Evolutionary conservation across 2,888 invertebrate genomes (phyloP).

Genomic region (Scaptomyza reducta): DNA sequence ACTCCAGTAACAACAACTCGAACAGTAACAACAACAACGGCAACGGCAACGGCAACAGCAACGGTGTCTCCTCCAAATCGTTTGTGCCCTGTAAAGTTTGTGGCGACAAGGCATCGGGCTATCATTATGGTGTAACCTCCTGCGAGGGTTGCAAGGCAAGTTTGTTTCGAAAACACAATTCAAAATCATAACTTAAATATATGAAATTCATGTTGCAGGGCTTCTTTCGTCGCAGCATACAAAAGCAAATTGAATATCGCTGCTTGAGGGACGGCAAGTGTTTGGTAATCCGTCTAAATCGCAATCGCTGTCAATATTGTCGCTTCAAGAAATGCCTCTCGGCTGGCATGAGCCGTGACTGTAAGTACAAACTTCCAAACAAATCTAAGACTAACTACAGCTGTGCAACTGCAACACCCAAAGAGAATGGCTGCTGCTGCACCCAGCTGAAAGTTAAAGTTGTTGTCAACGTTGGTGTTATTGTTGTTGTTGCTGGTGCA

Average conservation of each 20-base stretch:
- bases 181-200: neutral
- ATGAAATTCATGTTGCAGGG: conserved; percentile 87
- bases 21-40: conserved; percentile 82
- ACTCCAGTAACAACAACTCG: conserved; percentile 50
- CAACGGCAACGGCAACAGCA: conserved; percentile 85
- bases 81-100: conserved; percentile 98
- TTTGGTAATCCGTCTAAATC: conserved; percentile 95
- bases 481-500: conserved; percentile 25
- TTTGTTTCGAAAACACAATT: conserved; percentile 11
- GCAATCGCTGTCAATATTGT: conserved; percentile 98
- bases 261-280: conserved; percentile 97
- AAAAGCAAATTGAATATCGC: conserved; percentile 98
- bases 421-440: conserved; percentile 47
- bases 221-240: conserved; percentile 97
- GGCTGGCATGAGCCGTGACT: conserved; percentile 98
- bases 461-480: conserved; percentile 9
- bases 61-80: conserved; percentile 91
- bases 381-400: conserved; percentile 23
- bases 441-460: conserved; percentile 12
- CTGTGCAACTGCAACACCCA: conserved; percentile 14
- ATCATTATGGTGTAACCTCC: conserved; percentile 99
- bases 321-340: conserved; percentile 98
- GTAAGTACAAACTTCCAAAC: conserved; percentile 87
- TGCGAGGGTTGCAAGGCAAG: conserved; percentile 99
- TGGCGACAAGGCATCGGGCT: conserved; percentile 95